These are phyloP conservation scores for Alentia gelatinosa DNA, from an alignment of 2,888 invertebrate species.

Conservation along the genomic window DNA sequence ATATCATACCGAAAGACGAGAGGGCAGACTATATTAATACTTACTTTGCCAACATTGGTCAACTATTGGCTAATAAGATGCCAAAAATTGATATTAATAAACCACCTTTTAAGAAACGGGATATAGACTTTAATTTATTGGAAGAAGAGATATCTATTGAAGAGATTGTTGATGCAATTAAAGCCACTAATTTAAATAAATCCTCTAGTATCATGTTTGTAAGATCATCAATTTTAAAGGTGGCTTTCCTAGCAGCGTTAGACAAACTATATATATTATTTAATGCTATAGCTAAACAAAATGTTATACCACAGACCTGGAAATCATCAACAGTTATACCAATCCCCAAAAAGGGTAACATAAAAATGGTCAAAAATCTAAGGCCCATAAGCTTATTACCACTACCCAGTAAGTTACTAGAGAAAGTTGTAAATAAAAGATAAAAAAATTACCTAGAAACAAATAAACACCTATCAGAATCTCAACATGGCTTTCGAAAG, in stretches of 20 bases:
- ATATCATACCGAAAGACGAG: background rate
- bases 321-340: background rate
- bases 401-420: background rate
- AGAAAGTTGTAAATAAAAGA: background rate
- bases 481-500: background rate
- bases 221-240: background rate
- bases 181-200: background rate
- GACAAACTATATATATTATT: background rate
- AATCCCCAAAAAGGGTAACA: background rate
- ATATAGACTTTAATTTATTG: background rate
- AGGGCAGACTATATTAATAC: background rate
- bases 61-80: background rate
- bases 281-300: background rate
- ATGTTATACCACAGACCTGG: background rate
- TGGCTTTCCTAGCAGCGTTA: background rate
- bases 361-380: background rate
- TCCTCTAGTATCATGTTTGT: background rate
- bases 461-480: background rate
- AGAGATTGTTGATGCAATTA: background rate
- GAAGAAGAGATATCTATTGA: background rate
- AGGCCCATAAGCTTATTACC: background rate
- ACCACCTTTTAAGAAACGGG: background rate
- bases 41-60: background rate
- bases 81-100: background rate
- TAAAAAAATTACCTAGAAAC: background rate